Conservation (phyloP, 1,140 invertebrate genomes). For the Fopius arisanus region DNA sequence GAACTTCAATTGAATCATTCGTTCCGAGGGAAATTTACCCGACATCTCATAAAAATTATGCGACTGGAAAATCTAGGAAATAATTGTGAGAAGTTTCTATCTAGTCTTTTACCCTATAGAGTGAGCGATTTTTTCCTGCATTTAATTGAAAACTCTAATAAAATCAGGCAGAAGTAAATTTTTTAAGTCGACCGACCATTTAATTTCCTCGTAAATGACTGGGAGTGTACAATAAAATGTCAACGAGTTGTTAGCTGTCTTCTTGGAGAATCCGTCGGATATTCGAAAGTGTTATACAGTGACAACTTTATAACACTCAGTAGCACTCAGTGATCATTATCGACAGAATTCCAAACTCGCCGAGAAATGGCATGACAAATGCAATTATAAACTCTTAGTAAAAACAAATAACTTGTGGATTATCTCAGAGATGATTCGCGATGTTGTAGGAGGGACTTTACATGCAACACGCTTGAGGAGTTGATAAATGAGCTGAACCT, state of each 20-base stretch:
- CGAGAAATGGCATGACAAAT: neutral
- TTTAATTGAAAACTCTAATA: too few species aligned
- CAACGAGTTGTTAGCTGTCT: neutral
- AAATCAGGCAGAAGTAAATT: too few species aligned
- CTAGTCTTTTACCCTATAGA: too few species aligned
- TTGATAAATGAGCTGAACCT: conserved; percentile 21
- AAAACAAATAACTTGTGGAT: conserved; percentile 1
- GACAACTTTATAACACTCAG: neutral
- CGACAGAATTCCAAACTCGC: neutral
- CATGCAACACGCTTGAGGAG: neutral
- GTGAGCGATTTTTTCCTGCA: too few species aligned
- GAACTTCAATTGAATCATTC: neutral
- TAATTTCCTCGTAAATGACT: conserved; percentile 6
- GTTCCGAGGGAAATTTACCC: neutral
- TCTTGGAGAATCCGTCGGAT: neutral
- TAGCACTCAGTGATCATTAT: too few species aligned
- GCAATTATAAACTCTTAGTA: neutral
- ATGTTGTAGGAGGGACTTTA: neutral
- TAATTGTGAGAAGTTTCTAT: too few species aligned
- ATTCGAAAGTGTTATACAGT: neutral
- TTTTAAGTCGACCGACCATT: neutral
- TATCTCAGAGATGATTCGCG: neutral
- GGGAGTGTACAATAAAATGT: neutral
- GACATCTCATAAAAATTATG: too few species aligned
- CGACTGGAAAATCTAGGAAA: too few species aligned